Percentiles rank a stretch among this genome's conserved stretches.
Evolutionary conservation across 2,113 vertebrate genomes (phyloP).

Genomic region (Genyomyrus donnyi): DNA sequence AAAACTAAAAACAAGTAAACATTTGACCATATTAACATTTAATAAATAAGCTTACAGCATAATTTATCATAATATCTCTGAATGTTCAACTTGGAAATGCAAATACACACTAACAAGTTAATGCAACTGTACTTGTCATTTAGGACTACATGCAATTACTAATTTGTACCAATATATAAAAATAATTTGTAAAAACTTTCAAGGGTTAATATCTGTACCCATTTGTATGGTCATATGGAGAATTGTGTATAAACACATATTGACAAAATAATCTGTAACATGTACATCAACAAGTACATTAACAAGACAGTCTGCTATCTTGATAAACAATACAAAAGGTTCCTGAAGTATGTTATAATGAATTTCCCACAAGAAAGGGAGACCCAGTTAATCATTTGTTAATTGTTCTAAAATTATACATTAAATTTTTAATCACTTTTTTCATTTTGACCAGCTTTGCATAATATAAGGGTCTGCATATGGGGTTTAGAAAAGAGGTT

Average conservation of each 20-base stretch:
- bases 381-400: neutral
- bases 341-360: neutral
- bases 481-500: neutral
- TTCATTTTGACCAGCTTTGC: neutral
- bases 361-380: neutral
- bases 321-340: neutral
- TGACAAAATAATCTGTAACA: neutral
- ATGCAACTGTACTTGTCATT: neutral
- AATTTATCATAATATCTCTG: neutral
- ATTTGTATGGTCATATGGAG: neutral
- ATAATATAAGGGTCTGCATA: neutral
- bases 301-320: neutral
- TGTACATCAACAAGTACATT: neutral
- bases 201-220: neutral
- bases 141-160: neutral
- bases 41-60: slow-evolving; percentile 12
- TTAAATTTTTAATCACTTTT: neutral
- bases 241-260: neutral
- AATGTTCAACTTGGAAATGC: neutral
- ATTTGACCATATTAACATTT: neutral
- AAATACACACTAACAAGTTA: neutral
- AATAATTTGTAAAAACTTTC: neutral
- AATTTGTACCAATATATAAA: neutral
- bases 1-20: neutral
- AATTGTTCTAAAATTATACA: neutral